phyloP scores from a whole-genome alignment of 2,797 vertebrate species.

The Darevskia nairensis region DNA sequence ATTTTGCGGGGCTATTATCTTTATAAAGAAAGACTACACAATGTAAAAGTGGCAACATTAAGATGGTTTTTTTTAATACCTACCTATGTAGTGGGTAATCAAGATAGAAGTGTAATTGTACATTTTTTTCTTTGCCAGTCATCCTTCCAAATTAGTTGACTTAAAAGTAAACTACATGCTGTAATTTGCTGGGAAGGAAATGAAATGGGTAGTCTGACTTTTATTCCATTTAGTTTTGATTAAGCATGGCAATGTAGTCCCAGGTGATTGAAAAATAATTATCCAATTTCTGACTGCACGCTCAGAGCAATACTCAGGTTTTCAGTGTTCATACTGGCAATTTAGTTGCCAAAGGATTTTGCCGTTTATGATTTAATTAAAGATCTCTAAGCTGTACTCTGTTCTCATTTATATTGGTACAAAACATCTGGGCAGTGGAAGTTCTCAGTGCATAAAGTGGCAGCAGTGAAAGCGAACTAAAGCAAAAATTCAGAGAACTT shows the following conservation, averaged over 20 bases:
- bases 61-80: neutral
- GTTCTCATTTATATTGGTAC: conserved; percentile 16
- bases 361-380: conserved; percentile 33
- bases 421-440: conserved; percentile 15
- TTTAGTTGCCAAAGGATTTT: conserved; percentile 28
- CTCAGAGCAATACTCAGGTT: conserved; percentile 21
- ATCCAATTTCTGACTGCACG: neutral
- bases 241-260: neutral
- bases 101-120: neutral
- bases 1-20: neutral
- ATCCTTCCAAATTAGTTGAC: neutral
- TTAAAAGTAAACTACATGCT: conserved; percentile 3
- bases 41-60: neutral
- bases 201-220: conserved; percentile 4
- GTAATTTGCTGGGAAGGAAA: neutral
- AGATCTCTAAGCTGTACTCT: conserved; percentile 20
- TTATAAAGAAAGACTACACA: neutral
- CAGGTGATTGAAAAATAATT: conserved; percentile 29
- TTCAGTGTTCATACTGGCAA: conserved; percentile 21
- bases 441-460: conserved; percentile 26
- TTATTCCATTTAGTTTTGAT: conserved; percentile 31
- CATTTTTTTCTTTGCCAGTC: neutral
- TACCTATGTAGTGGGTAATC: neutral
- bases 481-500: neutral
- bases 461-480: neutral